A percentile compares a stretch with the other conserved stretches of the same genome.
These are phyloP conservation scores for Xenus cinereus DNA, from an alignment of 2,113 vertebrate genomes.

Conservation along the genomic window DNA sequence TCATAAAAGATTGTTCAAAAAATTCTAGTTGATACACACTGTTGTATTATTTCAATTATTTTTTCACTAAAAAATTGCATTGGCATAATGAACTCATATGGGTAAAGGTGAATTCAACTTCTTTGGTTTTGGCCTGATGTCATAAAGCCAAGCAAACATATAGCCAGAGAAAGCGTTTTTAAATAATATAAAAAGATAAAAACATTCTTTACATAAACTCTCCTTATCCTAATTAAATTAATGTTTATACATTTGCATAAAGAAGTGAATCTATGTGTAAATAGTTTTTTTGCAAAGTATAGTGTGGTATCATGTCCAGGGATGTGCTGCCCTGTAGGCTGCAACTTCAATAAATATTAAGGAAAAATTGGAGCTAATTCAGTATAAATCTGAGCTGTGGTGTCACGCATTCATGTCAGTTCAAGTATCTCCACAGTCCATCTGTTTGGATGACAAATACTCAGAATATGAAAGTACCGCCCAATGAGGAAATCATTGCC, in stretches of 20 bases:
- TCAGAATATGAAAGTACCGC: neutral
- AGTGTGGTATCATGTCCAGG: neutral
- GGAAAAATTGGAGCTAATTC: neutral
- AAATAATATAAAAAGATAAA: neutral
- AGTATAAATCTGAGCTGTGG: neutral
- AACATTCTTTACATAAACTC: neutral
- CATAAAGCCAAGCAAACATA: neutral
- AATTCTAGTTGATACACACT: neutral
- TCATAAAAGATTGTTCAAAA: neutral
- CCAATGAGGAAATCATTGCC: neutral
- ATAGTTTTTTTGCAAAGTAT: neutral
- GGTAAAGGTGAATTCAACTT: neutral
- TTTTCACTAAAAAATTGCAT: neutral
- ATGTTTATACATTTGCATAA: neutral
- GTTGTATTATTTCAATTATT: neutral
- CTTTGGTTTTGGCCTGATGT: neutral
- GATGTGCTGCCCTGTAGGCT: neutral
- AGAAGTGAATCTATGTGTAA: neutral
- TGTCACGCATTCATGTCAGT: neutral
- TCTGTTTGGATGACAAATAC: neutral
- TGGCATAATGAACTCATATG: neutral
- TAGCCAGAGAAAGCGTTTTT: neutral
- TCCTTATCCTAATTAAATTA: neutral
- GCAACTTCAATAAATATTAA: neutral
- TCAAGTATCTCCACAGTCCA: neutral